These are phyloP conservation scores for Rhinatrema bivittatum DNA, from an alignment of 2,797 vertebrate genomes.

Conservation along the genomic window DNA sequence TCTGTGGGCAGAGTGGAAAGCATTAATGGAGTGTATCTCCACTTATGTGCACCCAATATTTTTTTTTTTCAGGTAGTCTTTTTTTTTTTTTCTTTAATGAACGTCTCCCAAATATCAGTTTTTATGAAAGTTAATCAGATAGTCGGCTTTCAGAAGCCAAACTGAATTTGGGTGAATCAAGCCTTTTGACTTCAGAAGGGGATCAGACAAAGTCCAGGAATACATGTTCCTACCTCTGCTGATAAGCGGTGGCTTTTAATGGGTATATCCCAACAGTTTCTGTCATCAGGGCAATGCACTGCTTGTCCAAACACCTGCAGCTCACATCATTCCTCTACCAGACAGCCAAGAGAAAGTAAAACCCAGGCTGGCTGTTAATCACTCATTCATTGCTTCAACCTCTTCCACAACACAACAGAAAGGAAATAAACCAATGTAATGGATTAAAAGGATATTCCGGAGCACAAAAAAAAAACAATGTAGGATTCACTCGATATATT, in stretches of 20 bases:
- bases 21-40: no score
- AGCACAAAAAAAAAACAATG: constrained; percentile 32
- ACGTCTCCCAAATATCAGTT: no score
- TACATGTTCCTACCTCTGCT: constrained; percentile 24
- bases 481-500: constrained; percentile 1
- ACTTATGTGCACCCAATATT: no score
- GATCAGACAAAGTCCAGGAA: constrained; percentile 38
- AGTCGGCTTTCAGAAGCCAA: no score
- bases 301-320: constrained; percentile 52
- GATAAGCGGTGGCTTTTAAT: constrained; percentile 32
- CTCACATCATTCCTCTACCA: constrained; percentile 48
- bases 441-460: constrained; percentile 36
- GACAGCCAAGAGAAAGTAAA: constrained; percentile 49
- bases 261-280: constrained; percentile 37
- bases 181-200: no score
- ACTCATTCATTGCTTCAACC: constrained; percentile 45
- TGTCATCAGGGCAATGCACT: constrained; percentile 41
- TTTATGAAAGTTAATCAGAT: no score
- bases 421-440: constrained; percentile 34
- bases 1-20: no score
- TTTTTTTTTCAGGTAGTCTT: no score
- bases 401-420: constrained; percentile 29
- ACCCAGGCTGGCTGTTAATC: constrained; percentile 56
- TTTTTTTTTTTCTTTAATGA: no score
- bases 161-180: no score